A percentile compares a stretch with the other conserved stretches of the same genome.
Evolutionary conservation across 2,888 invertebrate genomes (phyloP).

Genomic region (Orchesellides sinensis): DNA sequence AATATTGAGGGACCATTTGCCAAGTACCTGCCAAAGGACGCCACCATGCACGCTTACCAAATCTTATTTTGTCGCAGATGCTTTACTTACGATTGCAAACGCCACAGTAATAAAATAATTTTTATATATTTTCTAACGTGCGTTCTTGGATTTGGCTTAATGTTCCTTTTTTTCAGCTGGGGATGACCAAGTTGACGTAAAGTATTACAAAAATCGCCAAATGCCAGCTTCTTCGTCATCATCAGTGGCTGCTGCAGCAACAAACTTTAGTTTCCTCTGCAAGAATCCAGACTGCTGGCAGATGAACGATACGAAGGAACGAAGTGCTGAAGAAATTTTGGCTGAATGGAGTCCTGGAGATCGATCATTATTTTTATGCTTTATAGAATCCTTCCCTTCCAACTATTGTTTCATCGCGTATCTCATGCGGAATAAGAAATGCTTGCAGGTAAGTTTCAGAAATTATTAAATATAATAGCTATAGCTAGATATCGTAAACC

Average conservation of each 20-base stretch:
- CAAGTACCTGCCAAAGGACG: conserved; percentile 61
- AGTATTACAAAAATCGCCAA: conserved; percentile 50
- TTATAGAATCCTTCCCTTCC: conserved; percentile 59
- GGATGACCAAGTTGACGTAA: conserved; percentile 67
- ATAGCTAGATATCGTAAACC: no score
- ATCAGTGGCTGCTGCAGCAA: not conserved
- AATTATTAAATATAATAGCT: not conserved
- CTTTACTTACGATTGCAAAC: conserved; percentile 68
- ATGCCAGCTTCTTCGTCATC: not conserved
- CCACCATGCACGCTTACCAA: conserved; percentile 66
- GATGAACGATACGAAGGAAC: conserved; percentile 8
- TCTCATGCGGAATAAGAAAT: conserved; percentile 66
- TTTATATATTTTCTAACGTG: not conserved
- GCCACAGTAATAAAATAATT: conserved; percentile 61
- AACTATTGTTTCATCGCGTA: conserved; percentile 68
- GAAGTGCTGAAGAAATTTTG: conserved; percentile 40
- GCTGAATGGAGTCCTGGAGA: conserved; percentile 64
- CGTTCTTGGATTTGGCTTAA: not conserved
- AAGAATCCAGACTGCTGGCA: conserved; percentile 62
- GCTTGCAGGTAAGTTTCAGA: conserved; percentile 52
- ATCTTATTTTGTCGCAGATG: conserved; percentile 67
- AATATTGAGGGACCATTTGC: conserved; percentile 68
- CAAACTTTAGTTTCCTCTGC: conserved; percentile 54
- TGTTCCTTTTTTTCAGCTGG: conserved; percentile 49
- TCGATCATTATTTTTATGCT: conserved; percentile 59